phyloP scores from a whole-genome alignment of 2,888 invertebrate genomes.

The Tricholauxania praeusta region DNA sequence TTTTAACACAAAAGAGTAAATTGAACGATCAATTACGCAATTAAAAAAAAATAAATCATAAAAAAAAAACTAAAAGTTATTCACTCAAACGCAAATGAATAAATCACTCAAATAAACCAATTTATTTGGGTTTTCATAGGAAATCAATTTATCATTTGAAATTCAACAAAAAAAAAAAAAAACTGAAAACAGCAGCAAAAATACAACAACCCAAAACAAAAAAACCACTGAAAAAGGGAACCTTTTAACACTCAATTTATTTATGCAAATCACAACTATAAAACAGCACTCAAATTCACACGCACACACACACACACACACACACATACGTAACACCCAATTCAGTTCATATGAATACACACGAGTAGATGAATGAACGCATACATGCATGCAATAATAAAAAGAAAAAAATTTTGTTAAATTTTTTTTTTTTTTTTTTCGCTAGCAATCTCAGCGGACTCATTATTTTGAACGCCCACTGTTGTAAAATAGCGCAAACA shows the following conservation, averaged over 20 bases:
- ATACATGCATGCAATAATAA: no score
- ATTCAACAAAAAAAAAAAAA: neutral
- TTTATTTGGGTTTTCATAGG: conserved; percentile 1
- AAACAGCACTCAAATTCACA: conserved; percentile 6
- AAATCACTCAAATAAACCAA: conserved; percentile 6
- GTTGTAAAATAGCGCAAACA: neutral
- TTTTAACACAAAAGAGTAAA: no score
- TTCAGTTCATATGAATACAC: no score
- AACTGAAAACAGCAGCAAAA: neutral
- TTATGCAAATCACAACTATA: conserved; percentile 34
- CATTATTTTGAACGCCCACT: conserved; percentile 17
- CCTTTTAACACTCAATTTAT: conserved; percentile 33
- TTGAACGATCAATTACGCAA: no score
- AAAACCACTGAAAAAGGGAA: neutral
- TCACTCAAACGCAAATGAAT: conserved; percentile 5
- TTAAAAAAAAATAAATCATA: no score
- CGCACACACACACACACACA: neutral
- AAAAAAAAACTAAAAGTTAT: no score
- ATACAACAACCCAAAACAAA: neutral
- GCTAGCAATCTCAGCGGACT: conserved; percentile 10
- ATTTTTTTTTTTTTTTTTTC: neutral
- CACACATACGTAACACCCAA: neutral
- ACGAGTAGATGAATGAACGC: no score
- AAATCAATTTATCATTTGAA: conserved; percentile 6
- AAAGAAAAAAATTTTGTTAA: no score